These are phyloP conservation scores for Florisuga fusca DNA, from an alignment of 2,797 vertebrate species.

Conservation along the genomic window DNA sequence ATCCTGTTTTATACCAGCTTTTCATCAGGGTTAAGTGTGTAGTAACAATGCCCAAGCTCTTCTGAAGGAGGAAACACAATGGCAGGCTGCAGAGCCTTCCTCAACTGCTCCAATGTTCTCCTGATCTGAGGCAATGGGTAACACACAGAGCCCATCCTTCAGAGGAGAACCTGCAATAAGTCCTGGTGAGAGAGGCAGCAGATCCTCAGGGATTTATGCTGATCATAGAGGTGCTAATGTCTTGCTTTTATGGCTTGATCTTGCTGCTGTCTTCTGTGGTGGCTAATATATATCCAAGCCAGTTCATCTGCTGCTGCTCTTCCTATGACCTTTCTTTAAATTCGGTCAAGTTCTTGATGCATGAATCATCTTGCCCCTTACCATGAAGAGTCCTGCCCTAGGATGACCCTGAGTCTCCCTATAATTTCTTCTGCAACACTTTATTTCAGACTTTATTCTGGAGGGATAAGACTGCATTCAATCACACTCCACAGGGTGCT, in stretches of 20 bases:
- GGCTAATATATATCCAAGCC: slow-evolving; percentile 26
- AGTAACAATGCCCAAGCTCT: neutral
- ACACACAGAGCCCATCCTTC: neutral
- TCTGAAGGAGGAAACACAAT: neutral
- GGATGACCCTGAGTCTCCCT: neutral
- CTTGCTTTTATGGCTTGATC: slow-evolving; percentile 6
- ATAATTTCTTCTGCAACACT: neutral
- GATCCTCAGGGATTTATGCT: neutral
- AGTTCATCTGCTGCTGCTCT: neutral
- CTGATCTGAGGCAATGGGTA: neutral
- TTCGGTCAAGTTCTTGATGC: neutral
- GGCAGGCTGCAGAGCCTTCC: neutral
- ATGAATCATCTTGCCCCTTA: neutral
- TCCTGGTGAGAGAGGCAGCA: neutral
- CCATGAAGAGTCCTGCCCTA: neutral
- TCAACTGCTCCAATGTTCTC: neutral
- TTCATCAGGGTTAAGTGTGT: neutral
- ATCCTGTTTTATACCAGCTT: neutral
- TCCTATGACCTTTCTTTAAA: slow-evolving; percentile 20
- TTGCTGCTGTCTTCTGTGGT: neutral
- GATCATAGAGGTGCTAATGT: neutral
- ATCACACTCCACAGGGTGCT: slow-evolving; percentile 6
- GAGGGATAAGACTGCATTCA: neutral
- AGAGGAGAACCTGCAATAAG: neutral
- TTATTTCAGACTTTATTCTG: slow-evolving; percentile 3